Evolutionary conservation across 2,797 vertebrate species (phyloP).

Genomic region (Macropodus opercularis): DNA sequence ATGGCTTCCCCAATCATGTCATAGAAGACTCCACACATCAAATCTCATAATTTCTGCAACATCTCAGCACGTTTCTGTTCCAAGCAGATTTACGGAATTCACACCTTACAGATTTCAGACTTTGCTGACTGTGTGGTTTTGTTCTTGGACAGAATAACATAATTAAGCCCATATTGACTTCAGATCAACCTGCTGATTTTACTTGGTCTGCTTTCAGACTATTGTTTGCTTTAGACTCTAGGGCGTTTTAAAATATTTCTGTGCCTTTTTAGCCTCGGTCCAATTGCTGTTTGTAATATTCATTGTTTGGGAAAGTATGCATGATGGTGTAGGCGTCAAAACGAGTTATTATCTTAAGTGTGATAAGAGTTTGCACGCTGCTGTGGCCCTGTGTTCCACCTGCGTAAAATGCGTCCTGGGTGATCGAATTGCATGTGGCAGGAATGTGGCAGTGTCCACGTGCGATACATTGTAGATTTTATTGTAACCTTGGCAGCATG

Average conservation of each 20-base stretch:
- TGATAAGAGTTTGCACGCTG: constrained; percentile 18
- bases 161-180: background rate
- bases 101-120: constrained; percentile 18
- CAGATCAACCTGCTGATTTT: constrained; percentile 11
- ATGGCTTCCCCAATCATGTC: constrained; percentile 27
- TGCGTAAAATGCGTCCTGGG: constrained; percentile 9
- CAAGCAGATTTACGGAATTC: constrained; percentile 16
- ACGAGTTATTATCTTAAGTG: constrained; percentile 18
- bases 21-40: constrained; percentile 28
- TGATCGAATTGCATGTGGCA: constrained; percentile 12
- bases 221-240: constrained; percentile 14
- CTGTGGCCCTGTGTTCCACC: constrained; percentile 10
- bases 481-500: constrained; percentile 1
- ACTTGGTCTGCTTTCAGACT: constrained; percentile 9
- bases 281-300: constrained; percentile 38
- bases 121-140: too few relatives aligned
- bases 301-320: constrained; percentile 24
- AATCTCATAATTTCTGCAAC: constrained; percentile 9
- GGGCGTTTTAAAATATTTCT: constrained; percentile 39
- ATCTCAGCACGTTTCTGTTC: constrained; percentile 8
- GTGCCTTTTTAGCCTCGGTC: constrained; percentile 10
- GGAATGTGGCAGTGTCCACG: constrained; percentile 3
- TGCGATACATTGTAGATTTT: background rate
- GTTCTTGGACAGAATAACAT: constrained; percentile 16
- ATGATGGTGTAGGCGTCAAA: constrained; percentile 33